phyloP scores from a whole-genome alignment of 2,888 invertebrate genomes.

The Eutolmus rufibarbis region DNA sequence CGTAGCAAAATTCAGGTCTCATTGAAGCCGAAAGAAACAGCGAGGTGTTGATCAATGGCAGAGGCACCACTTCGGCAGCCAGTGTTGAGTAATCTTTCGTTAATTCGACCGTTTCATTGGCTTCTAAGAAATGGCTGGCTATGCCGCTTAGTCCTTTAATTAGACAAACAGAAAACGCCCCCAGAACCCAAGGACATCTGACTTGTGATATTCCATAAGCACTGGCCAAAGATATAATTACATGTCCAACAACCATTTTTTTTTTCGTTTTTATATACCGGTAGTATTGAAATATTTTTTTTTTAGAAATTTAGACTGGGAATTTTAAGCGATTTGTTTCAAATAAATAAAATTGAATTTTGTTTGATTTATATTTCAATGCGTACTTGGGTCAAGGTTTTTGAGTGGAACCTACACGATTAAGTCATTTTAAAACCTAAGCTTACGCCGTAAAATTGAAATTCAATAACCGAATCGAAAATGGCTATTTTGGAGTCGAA shows the following conservation, averaged over 20 bases:
- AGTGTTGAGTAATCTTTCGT: background rate
- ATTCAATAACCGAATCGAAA: no score
- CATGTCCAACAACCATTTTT: background rate
- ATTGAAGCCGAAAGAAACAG: background rate
- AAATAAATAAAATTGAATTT: background rate
- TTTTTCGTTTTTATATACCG: background rate
- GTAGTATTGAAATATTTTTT: background rate
- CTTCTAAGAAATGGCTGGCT: background rate
- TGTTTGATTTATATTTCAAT: background rate
- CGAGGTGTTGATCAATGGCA: background rate
- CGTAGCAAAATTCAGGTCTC: background rate
- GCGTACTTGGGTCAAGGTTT: background rate
- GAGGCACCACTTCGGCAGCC: background rate
- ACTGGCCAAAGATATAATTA: background rate
- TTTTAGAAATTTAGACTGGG: background rate
- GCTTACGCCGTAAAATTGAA: no score
- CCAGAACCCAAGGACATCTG: background rate
- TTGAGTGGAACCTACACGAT: background rate
- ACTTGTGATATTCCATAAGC: background rate
- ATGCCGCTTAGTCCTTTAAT: background rate
- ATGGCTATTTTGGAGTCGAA: no score
- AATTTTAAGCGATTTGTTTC: background rate
- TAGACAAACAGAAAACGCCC: background rate
- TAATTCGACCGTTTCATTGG: background rate
- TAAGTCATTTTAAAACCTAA: no score